Base-by-base conservation (phyloP, 1,140 invertebrate species). In the Hylaeus anthracinus region DNA sequence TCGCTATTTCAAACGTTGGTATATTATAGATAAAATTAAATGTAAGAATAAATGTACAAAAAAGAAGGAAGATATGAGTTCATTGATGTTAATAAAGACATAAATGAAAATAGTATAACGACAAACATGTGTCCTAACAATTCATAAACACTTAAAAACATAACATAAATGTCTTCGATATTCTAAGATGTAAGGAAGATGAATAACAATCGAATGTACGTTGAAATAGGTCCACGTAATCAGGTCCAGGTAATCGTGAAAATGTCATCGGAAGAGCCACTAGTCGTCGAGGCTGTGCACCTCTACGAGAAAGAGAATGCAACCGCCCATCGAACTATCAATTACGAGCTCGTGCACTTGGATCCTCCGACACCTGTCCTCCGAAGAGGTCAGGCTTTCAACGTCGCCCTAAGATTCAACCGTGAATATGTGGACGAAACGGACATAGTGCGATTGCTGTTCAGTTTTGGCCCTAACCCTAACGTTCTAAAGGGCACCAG, bases 301-400 rank as follows among this genome's bases (percentile, higher is more conserved):
- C 88, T 95, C 56, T 94, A 95, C 83, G 92, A 94, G 48, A 88
- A 90, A 61, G 93, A 94, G 63, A 96, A 95, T 88, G 94, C 93
- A 0, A 89, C 85, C 3, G 80, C 87, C 0, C 95, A 95, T 90
- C 94, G 90, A 61, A 95, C 95, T 1, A 87, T 91, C 43, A 92
- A 93, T 53, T 96, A 93, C 77, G 95, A 95, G 75, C 63, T 94
- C 39, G 88, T 95, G 5, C 92, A 94, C 6, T 87, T 94, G 66
- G 81, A 92, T 41, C 82, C 90, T 85, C 81, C 93, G 1, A 93
- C 88, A 0, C 87, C 93, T 0, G 92, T 96, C 45, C 88, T 95
- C 8, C 88, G 95, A 74, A 90, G 95, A 55, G 95, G 95, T 6
- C 94, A 95, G 81, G 79, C 90, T 0, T 95, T 95, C 77, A 93